phyloP scores from a whole-genome alignment of 2,113 vertebrate species.

The Periophthalmodon schlosseri region DNA sequence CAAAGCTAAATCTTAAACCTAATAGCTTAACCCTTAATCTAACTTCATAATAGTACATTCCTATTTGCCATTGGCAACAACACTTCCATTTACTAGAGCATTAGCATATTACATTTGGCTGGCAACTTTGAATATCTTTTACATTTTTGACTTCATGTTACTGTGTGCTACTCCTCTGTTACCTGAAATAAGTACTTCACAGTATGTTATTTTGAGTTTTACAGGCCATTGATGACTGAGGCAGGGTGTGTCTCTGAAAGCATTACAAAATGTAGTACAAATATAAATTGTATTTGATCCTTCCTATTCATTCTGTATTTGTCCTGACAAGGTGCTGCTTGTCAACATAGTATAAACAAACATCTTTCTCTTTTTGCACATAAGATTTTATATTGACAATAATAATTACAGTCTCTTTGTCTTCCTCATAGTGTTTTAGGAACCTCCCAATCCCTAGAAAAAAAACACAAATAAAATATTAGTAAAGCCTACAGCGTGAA shows the following conservation, averaged over 20 bases:
- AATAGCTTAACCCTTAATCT: not conserved
- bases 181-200: conserved; percentile 39
- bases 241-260: conserved; percentile 59
- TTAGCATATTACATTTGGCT: conserved; percentile 10
- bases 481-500: not conserved
- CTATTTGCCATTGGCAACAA: not conserved
- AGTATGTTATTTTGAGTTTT: conserved; percentile 33
- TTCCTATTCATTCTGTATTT: conserved; percentile 55
- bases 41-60: conserved; percentile 23
- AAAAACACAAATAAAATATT: conserved; percentile 14
- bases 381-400: conserved; percentile 5
- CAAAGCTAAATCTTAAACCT: conserved; percentile 16
- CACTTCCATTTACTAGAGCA: conserved; percentile 15
- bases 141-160: conserved; percentile 21
- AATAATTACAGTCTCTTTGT: conserved; percentile 43
- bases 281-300: conserved; percentile 64
- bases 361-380: conserved; percentile 46
- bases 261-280: conserved; percentile 72
- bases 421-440: conserved; percentile 33
- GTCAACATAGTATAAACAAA: conserved; percentile 54
- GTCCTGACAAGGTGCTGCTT: conserved; percentile 35
- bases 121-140: conserved; percentile 5
- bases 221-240: conserved; percentile 40
- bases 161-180: conserved; percentile 19
- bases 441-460: conserved; percentile 53